Conservation (phyloP, 1,140 invertebrate genomes). For the Papilio xuthus region DNA sequence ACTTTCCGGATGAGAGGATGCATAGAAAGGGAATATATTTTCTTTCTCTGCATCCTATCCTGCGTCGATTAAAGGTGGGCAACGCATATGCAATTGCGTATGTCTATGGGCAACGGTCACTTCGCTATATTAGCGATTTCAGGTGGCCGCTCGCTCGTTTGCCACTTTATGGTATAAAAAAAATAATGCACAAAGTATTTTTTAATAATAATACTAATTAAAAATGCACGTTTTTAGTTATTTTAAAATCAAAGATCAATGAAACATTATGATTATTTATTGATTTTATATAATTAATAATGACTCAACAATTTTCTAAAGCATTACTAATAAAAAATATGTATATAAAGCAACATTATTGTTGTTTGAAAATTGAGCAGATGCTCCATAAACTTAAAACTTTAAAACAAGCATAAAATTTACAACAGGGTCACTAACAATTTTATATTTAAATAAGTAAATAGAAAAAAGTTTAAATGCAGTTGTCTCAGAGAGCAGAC, state of each 20-base stretch:
- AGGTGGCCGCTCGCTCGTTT: no score
- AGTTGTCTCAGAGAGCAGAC: slow-evolving; percentile 53
- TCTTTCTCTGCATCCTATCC: no score
- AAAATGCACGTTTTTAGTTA: no score
- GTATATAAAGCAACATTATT: slow-evolving; percentile 39
- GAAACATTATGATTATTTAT: slow-evolving; percentile 50
- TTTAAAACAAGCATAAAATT: slow-evolving; percentile 26
- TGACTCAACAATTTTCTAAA: slow-evolving; percentile 36
- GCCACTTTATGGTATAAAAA: no score
- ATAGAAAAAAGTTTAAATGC: slow-evolving; percentile 60
- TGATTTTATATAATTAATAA: slow-evolving; percentile 44
- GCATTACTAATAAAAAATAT: slow-evolving; percentile 16
- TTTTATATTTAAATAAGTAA: slow-evolving; percentile 31
- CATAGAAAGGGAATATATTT: no score
- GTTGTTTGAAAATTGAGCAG: slow-evolving; percentile 38
- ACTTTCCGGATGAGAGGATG: no score
- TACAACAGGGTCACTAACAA: slow-evolving; percentile 2
- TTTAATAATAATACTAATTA: no score
- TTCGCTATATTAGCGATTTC: no score
- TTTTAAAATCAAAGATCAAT: slow-evolving; percentile 27
- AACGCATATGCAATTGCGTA: no score
- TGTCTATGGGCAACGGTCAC: no score
- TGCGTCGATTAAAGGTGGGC: no score
- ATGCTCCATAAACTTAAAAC: slow-evolving; percentile 30
- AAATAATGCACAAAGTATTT: no score